Evolutionary conservation across 2,113 vertebrate species (phyloP).

Genomic region (Merops nubicus): DNA sequence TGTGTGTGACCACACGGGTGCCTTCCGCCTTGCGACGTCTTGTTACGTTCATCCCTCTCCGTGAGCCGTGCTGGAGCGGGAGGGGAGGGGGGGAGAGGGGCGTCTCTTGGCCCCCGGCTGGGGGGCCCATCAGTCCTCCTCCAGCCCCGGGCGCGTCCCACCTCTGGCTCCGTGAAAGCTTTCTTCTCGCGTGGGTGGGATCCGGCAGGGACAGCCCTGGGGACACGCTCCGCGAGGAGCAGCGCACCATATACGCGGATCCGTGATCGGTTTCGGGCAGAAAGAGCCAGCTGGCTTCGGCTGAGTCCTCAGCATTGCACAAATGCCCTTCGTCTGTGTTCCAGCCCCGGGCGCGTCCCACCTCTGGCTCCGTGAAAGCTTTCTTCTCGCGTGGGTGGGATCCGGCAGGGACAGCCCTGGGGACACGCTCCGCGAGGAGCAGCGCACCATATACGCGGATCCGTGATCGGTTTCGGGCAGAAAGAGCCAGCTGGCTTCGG

Average conservation of each 20-base stretch:
- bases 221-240: background rate
- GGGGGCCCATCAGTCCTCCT: background rate
- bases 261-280: background rate
- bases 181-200: background rate
- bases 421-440: background rate
- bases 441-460: background rate
- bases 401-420: background rate
- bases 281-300: constrained; percentile 13
- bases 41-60: fast-evolving
- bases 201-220: background rate
- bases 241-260: background rate
- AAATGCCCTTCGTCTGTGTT: too few species aligned
- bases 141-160: fast-evolving
- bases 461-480: background rate
- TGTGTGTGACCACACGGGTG: background rate
- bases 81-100: background rate
- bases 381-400: background rate
- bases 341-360: fast-evolving
- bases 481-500: constrained; percentile 13
- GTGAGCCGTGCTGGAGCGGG: background rate
- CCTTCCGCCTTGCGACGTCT: background rate
- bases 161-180: background rate
- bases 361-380: background rate
- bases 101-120: background rate
- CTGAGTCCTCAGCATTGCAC: background rate